These are phyloP conservation scores for Syngnathoides biaculeatus DNA, from an alignment of 2,113 vertebrate species.

Conservation along the genomic window DNA sequence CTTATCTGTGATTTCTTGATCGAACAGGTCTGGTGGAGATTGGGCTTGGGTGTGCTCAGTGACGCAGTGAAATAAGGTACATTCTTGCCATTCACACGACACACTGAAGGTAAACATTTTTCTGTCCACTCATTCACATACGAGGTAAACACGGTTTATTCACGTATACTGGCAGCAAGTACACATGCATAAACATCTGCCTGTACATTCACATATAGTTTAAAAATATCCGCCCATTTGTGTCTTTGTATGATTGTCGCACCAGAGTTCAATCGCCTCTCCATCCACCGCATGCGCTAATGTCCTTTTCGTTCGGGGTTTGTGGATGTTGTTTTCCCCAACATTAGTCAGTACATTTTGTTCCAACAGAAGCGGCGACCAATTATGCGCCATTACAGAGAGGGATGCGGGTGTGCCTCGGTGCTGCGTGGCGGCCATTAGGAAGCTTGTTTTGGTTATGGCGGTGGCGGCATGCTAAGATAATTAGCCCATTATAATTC, in stretches of 20 bases:
- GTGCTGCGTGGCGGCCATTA: slow-evolving; percentile 36
- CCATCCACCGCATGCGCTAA: background rate
- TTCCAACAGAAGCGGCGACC: slow-evolving; percentile 24
- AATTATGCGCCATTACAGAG: slow-evolving; percentile 40
- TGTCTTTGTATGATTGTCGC: too few species aligned
- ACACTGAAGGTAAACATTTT: too few species aligned
- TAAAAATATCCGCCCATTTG: background rate
- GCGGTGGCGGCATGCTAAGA: slow-evolving; percentile 10
- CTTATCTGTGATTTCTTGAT: too few species aligned
- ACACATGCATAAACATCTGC: too few species aligned
- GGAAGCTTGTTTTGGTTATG: slow-evolving; percentile 49
- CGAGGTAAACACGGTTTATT: too few species aligned
- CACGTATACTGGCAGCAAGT: too few species aligned
- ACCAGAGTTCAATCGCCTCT: background rate
- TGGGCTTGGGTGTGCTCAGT: too few species aligned
- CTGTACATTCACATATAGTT: background rate
- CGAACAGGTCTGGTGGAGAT: too few species aligned
- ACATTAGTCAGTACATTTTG: slow-evolving; percentile 40
- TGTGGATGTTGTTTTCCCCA: background rate
- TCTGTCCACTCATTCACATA: too few species aligned
- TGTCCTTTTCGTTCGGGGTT: background rate
- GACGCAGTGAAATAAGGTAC: too few species aligned
- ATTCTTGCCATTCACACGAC: too few species aligned
- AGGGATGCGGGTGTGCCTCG: slow-evolving; percentile 42
- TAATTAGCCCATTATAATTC: slow-evolving; percentile 44